Base-by-base conservation (phyloP, 2,888 invertebrate species). In the Aporophyla nigra region DNA sequence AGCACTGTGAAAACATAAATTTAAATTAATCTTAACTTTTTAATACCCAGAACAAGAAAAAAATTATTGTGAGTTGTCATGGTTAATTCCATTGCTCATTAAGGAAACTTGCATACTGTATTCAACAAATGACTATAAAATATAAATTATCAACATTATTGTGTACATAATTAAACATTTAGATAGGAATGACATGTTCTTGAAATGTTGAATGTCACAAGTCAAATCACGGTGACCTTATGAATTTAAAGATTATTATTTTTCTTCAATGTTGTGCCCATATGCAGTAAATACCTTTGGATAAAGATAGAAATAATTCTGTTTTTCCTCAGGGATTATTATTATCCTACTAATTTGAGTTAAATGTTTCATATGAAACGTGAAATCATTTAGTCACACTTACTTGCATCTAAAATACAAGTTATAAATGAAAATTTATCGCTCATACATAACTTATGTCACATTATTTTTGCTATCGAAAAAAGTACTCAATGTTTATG, bases 201-300 rank as follows among this genome's bases (percentile, higher is more conserved):
- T 75, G 73, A 84, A 84, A 74, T 80, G 59, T 84, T 59, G 27
- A 80, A 82, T 84, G 81, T 70, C 80, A 84, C 9, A 61, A 56
- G 83, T 78, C 69, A 74, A 70, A 49, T 53, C 0, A 49, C 16
- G 33, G 14, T 84, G 75, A 82, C 80, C 82, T 84, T 68, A 74
- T 10, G n/a, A 71, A 59, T 80, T 12, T 53, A n/a, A 63, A 78
- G 54, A 69, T 61, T 43, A 49, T 61, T 21, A 59, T 71, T 62
- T 74, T 54, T 46, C 14, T 69, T 68, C 1, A 33, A 5, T 21
- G 49, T 63, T 51, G 63, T 65, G 24, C n/a, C n/a, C 63, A 53
- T 65, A 53, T 46, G 16, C 3, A 43, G 19, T 24, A 12, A 72
- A 59, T 61, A 61, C 54, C 16, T 49, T 9, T 62, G 7, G 40